Evolutionary conservation across 2,888 invertebrate genomes (phyloP), one percentile per base, ranked within the genome.

Genomic region (Nymphalis c-album): DNA sequence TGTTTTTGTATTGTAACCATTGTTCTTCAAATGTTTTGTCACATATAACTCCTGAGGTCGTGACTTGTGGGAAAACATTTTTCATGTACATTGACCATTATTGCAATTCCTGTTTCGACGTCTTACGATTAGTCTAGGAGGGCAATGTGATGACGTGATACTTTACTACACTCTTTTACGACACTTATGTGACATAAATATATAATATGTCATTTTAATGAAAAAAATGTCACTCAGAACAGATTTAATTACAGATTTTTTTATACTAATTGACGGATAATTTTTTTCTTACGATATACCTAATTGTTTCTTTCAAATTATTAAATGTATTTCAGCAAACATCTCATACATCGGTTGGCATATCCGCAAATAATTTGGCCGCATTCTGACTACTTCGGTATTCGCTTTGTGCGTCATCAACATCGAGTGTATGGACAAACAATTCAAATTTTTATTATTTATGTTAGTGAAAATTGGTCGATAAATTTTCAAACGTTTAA

Each of bases 1-100:
- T 75, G 75, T 76, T 75, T 73, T 74, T 74, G 67, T 70, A 74
- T 71, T 63, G 45, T 67, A 50, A 59, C 73, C 74, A 76, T 77
- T 77, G 77, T 76, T 73, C 73, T 67, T 71, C 63, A 60, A 71
- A 67, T 74, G 74, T 73, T 75, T 71, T 71, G 72, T 67, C 67
- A 64, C 68, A 68, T 68, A 63, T 60, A 67, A 67, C 66, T 66
- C 62, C 67, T 71, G 62, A 67, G 69, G 67, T 67, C 71, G 71
- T 61, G 59, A 50, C 67, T 70, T 55, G 67, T 73, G 67, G 50
- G 69, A 66, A 68, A 64, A 66, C 63, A 68, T 71, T 57, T 63
- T 55, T 60, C 46, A 67, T 60, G 16, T 46, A 50, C 40, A 16
- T 58, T 45, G 46, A 51, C 35, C 46, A 55, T 63, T 47, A 53